Evolutionary conservation across 1,140 invertebrate species (phyloP).

Genomic region (Ephestia elutella): DNA sequence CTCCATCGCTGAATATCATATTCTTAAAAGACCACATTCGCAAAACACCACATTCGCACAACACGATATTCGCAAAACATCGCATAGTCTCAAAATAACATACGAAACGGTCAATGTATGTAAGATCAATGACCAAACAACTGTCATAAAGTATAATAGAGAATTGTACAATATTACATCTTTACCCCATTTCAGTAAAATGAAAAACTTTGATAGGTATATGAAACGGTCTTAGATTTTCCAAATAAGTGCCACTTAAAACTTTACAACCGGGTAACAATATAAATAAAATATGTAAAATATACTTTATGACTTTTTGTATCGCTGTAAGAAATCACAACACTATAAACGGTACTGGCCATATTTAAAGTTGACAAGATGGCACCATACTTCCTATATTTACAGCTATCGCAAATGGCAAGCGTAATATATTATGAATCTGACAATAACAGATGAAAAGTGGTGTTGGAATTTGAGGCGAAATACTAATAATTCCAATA

Average conservation of each 20-base stretch:
- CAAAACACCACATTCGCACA: too few species aligned
- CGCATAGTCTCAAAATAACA: too few species aligned
- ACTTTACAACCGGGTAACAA: not conserved
- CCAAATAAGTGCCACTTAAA: not conserved
- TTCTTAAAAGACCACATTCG: too few species aligned
- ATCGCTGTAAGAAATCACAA: conserved; percentile 5
- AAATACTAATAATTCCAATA: conserved; percentile 15
- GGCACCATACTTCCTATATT: conserved; percentile 11
- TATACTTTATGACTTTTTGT: not conserved
- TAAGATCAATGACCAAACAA: not conserved
- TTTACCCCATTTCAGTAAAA: not conserved
- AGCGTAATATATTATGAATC: conserved; percentile 12
- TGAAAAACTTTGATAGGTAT: not conserved
- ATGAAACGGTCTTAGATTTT: not conserved
- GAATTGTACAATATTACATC: not conserved
- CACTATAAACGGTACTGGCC: conserved; percentile 7
- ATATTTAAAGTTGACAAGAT: conserved; percentile 11
- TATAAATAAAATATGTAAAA: not conserved
- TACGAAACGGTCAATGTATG: not conserved
- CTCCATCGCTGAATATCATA: too few species aligned
- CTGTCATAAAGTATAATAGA: not conserved
- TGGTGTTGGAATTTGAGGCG: conserved; percentile 12
- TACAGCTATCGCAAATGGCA: conserved; percentile 17
- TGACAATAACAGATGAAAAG: conserved; percentile 15
- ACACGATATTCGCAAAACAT: too few species aligned